Evolutionary conservation across 1,140 invertebrate genomes (phyloP).

Genomic region (Acromyrmex heyeri): DNA sequence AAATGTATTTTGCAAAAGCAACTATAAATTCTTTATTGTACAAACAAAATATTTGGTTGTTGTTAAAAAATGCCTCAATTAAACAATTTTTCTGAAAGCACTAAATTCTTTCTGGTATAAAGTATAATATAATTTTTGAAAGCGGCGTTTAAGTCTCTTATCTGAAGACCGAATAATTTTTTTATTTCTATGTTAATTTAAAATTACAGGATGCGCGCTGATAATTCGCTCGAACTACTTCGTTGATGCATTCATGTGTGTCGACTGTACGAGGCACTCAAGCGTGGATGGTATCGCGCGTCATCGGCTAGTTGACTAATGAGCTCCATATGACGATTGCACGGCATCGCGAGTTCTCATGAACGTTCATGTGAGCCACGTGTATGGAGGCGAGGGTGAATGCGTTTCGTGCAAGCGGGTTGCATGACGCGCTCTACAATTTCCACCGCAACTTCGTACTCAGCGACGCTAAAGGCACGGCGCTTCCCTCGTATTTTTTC

Average conservation of each 20-base stretch:
- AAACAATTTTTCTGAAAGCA: no score
- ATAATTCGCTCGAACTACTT: slow-evolving; percentile 1
- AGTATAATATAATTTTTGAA: not conserved
- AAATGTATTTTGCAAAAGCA: no score
- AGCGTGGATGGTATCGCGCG: slow-evolving; percentile 39
- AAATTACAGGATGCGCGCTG: not conserved
- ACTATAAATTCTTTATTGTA: no score
- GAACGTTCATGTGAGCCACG: slow-evolving; percentile 58
- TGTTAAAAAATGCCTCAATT: no score
- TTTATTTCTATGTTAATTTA: slow-evolving; percentile 10
- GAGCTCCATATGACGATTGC: slow-evolving; percentile 76
- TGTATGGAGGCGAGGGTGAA: slow-evolving; percentile 44
- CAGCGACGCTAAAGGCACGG: slow-evolving; percentile 27
- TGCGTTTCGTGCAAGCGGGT: slow-evolving; percentile 43
- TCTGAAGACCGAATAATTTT: not conserved
- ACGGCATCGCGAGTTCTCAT: slow-evolving; percentile 68
- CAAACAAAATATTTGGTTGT: no score
- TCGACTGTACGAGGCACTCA: slow-evolving; percentile 10
- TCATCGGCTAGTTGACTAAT: slow-evolving; percentile 73
- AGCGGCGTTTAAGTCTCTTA: not conserved
- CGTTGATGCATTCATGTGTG: not conserved
- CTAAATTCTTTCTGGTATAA: not conserved
- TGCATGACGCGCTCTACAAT: slow-evolving; percentile 51
- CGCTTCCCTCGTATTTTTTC: slow-evolving; percentile 3
- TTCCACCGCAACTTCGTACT: slow-evolving; percentile 39